Evolutionary conservation across 2,888 invertebrate genomes (phyloP), one percentile per base, ranked within the genome.

Genomic region (Acrobasis suavella): DNA sequence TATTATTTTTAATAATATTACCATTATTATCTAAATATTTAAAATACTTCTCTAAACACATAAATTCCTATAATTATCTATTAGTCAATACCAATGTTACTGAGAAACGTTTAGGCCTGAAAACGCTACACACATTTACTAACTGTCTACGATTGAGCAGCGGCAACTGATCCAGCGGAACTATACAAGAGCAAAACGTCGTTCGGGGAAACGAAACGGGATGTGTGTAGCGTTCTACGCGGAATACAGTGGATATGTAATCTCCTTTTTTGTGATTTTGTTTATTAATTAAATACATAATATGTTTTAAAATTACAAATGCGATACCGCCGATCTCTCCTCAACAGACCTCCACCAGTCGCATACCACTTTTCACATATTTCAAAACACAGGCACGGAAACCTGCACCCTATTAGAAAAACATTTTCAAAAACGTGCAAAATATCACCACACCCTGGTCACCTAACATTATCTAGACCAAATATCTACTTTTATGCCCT

Each of bases 361-460:
- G 78, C 80, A 75, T 76, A 75, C 76, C 81, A 74, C 71, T 78
- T 76, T 32, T 79, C 83, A 77, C 77, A 78, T 82, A 80, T 84
- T 80, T 81, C 82, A 83, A 83, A 81, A 86, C 85, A 78, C 82
- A 80, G 85, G 81, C 85, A 82, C 88, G 82, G 80, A 78, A 80
- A 76, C 73, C 86, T 85, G 88, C 85, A 82, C 86, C 86, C 80
- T 81, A 81, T 67, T 87, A 89, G 87, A 89, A 92, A 91, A 90
- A 92, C 90, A 90, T 91, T 86, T 87, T 91, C 91, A 91, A 91
- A 92, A 92, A 91, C 91, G 88, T 91, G 90, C 91, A 91, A 91
- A 91, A 91, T 92, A 92, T 91, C 92, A 91, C 91, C 92, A 86
- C 92, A 92, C 92, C 92, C 92, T 92, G 92, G 92, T 92, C 91